Evolutionary conservation across 35 echinoderm and acorn worm genomes (phyloP).

Genomic region (Apostichopus californicus): DNA sequence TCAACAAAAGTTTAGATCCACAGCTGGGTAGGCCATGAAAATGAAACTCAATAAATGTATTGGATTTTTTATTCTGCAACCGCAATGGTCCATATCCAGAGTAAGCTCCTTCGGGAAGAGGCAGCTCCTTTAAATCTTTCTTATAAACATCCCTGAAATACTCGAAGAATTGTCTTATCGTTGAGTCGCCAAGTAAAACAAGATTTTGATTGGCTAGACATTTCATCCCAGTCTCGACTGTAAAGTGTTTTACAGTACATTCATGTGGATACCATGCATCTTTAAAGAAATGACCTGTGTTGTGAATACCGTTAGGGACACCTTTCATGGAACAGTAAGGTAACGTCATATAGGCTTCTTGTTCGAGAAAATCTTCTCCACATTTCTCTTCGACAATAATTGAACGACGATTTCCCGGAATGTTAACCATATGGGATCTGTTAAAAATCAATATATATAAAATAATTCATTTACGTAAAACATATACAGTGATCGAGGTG

Average conservation of each 20-base stretch:
- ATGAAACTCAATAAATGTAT: constrained; percentile 42
- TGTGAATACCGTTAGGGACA: background rate
- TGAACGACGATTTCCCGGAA: background rate
- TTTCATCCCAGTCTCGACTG: background rate
- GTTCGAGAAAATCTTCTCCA: background rate
- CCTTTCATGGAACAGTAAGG: constrained; percentile 35
- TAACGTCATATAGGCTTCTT: background rate
- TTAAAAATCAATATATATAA: no score
- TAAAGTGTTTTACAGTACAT: constrained; percentile 14
- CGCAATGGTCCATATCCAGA: background rate
- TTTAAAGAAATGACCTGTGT: constrained; percentile 37
- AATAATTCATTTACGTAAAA: no score
- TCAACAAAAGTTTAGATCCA: constrained; percentile 5
- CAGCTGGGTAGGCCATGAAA: constrained; percentile 55
- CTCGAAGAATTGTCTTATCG: constrained; percentile 30
- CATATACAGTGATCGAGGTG: no score
- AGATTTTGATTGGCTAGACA: constrained; percentile 34
- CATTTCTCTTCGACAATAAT: background rate
- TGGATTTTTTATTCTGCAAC: background rate
- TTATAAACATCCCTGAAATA: constrained; percentile 20
- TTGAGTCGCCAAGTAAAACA: constrained; percentile 54
- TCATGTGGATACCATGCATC: constrained; percentile 49
- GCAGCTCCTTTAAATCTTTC: background rate
- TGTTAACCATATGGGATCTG: constrained; percentile 2
- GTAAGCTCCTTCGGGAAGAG: background rate